phyloP scores from a whole-genome alignment of 1,140 invertebrate species.

The Saccostrea cuccullata region DNA sequence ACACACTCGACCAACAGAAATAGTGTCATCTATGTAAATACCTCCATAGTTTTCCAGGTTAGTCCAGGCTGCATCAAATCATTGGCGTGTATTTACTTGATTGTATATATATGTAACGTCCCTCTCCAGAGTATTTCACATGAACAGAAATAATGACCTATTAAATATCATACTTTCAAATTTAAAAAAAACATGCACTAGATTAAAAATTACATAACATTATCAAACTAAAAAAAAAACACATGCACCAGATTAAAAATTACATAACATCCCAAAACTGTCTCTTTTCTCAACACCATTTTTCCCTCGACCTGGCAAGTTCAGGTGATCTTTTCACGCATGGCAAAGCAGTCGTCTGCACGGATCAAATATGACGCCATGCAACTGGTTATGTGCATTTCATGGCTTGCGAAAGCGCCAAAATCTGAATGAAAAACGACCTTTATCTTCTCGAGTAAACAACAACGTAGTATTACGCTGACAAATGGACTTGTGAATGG shows the following conservation, averaged over 20 bases:
- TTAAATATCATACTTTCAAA: too few species aligned
- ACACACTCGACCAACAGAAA: too few species aligned
- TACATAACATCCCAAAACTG: not conserved
- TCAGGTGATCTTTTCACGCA: conserved; percentile 1
- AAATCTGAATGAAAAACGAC: conserved; percentile 36
- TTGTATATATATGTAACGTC: too few species aligned
- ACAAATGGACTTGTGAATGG: conserved; percentile 37
- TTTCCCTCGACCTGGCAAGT: conserved; percentile 9
- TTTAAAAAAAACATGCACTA: not conserved
- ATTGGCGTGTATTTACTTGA: too few species aligned
- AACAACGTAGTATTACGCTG: conserved; percentile 19
- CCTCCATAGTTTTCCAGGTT: too few species aligned
- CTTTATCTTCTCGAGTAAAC: conserved; percentile 35
- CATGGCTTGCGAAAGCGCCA: conserved; percentile 24
- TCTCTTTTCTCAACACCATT: not conserved
- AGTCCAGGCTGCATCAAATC: too few species aligned
- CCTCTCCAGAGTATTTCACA: too few species aligned
- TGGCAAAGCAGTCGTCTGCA: not conserved
- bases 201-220: conserved; percentile 17
- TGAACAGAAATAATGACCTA: too few species aligned
- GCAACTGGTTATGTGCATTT: conserved; percentile 1
- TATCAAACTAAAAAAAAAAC: too few species aligned
- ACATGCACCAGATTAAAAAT: not conserved
- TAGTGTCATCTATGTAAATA: too few species aligned
- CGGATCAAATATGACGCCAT: conserved; percentile 4